Percentiles rank a stretch among this genome's conserved stretches.
Conservation (phyloP, 2,797 vertebrate genomes). For the Morus bassanus region DNA sequence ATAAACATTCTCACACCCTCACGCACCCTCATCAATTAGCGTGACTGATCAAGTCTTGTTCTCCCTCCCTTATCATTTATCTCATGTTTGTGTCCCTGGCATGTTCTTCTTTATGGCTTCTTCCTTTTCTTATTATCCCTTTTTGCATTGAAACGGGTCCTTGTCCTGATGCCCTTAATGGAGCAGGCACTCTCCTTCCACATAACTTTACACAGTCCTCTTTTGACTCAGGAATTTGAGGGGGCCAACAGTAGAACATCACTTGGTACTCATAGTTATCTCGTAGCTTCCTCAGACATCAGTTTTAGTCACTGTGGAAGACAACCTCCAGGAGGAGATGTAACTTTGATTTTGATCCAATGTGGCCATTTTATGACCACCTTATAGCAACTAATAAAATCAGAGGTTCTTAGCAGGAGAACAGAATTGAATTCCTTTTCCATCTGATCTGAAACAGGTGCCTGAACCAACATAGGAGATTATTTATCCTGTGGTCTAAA, state of each 20-base stretch:
- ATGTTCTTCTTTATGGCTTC: background rate
- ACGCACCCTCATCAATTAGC: background rate
- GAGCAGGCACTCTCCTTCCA: background rate
- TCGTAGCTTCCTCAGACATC: background rate
- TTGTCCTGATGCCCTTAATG: background rate
- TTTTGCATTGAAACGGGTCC: background rate
- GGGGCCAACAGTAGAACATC: background rate
- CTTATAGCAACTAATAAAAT: background rate
- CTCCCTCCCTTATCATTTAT: background rate
- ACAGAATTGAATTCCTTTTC: background rate
- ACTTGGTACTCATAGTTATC: accelerated
- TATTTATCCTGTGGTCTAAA: background rate
- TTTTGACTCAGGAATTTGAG: background rate
- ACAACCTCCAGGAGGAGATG: background rate
- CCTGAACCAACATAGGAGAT: background rate
- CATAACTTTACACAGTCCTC: accelerated
- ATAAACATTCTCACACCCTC: background rate
- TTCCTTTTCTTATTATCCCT: background rate
- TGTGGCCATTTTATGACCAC: background rate
- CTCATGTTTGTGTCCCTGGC: background rate
- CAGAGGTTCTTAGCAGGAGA: background rate
- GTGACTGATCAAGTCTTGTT: background rate
- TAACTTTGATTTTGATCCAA: background rate
- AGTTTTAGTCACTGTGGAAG: background rate
- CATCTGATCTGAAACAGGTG: background rate